phyloP scores from a whole-genome alignment of 2,113 vertebrate species.

The Pantherophis guttatus region DNA sequence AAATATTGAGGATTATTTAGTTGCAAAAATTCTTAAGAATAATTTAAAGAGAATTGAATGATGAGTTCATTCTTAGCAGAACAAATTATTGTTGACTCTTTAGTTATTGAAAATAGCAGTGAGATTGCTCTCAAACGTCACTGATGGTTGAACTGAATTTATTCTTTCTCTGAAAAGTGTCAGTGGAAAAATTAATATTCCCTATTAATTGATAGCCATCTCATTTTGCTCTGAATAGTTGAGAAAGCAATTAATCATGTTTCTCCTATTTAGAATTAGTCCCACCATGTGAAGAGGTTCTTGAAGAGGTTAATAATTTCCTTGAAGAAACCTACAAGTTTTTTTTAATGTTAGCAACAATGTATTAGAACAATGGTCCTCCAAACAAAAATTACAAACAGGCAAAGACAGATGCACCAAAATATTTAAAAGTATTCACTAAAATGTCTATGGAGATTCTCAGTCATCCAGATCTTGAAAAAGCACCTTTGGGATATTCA shows the following conservation, averaged over 20 bases:
- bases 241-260: background rate
- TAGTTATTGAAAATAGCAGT: constrained; percentile 35
- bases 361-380: background rate
- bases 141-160: background rate
- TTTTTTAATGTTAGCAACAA: background rate
- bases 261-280: background rate
- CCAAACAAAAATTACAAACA: background rate
- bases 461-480: too few species aligned
- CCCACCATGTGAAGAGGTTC: background rate
- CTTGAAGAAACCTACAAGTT: background rate
- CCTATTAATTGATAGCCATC: background rate
- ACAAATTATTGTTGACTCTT: constrained; percentile 31
- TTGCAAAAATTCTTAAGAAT: constrained; percentile 26
- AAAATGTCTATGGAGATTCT: too few species aligned
- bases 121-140: background rate
- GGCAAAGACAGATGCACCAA: background rate
- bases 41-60: constrained; percentile 8
- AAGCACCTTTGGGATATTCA: too few species aligned
- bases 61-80: constrained; percentile 27
- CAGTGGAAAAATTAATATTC: background rate
- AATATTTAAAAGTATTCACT: background rate
- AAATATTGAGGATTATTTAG: background rate
- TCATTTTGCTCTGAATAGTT: background rate
- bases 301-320: background rate
- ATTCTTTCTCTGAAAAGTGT: background rate